Evolutionary conservation across 2,113 vertebrate species (phyloP), one percentile per base, ranked within the genome.

Genomic region (Podocnemis expansa): DNA sequence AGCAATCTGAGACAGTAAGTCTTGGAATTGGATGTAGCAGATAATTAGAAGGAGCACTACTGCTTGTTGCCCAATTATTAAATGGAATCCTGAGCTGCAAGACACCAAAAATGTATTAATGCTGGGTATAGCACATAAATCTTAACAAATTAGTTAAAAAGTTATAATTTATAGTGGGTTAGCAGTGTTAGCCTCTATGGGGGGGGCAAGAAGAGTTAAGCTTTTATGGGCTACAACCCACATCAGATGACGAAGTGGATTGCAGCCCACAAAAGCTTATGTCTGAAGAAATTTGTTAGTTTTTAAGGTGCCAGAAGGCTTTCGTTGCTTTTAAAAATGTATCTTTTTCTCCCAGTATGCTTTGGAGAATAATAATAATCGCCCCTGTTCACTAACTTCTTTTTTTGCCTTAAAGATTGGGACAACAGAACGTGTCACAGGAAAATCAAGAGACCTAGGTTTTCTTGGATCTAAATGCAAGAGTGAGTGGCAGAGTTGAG

Each of bases 331-430:
- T n/a, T n/a, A n/a, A n/a, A n/a, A n/a, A n/a, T n/a, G n/a, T 89
- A 81, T 27, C 1, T 88, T 45, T 89, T 76, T 47, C 89, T 76
- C 89, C 31, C 31, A 60, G 87, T 88, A 21, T 86, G 25, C 67
- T 34, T 38, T 60, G 21, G 25, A 84, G 3, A 24, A 19, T 84
- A 86, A 90, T 54, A 12, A 76, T 80, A 90, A 1, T 54, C 2
- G 82, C 84, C 31, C 55, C 10, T 43, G 12, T 38, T 55, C 3
- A 2, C 63, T 82, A 82, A 84, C 31, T 58, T 63, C 12, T 41
- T 54, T 9, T 91, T 56, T n/a, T n/a, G n/a, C 81, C 34, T 38
- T 21, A 41, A 73, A 11, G 17, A 19, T 41, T 73, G 31, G 21
- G 38, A 73, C n/a, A 73, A 41, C 67, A 73, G 19, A 73, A 5